phyloP scores from a whole-genome alignment of 2,888 invertebrate genomes.

The Papilio demoleus region DNA sequence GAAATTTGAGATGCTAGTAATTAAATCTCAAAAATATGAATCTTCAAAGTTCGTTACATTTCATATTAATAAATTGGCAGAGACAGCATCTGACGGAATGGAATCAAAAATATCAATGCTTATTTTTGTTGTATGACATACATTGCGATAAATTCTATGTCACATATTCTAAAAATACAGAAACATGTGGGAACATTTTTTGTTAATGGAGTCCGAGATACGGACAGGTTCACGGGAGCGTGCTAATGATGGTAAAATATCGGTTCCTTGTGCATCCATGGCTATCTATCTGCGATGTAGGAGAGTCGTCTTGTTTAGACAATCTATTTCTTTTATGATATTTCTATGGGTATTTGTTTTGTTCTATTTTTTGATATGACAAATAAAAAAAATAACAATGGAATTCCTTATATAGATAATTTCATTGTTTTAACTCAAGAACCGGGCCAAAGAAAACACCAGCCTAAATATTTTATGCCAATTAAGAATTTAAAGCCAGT shows the following conservation, averaged over 20 bases:
- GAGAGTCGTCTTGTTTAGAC: neutral
- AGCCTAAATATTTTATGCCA: constrained; percentile 1
- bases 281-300: neutral
- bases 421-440: neutral
- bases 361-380: neutral
- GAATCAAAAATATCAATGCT: neutral
- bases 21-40: neutral
- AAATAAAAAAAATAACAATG: neutral
- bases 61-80: neutral
- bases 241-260: constrained; percentile 21
- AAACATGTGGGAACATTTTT: neutral
- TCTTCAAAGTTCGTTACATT: neutral
- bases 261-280: constrained; percentile 1
- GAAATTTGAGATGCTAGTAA: no score
- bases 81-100: neutral
- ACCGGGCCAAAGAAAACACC: neutral
- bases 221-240: neutral
- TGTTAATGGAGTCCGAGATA: neutral
- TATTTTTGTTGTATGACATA: neutral
- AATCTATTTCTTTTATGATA: neutral
- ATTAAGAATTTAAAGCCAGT: constrained; percentile 9
- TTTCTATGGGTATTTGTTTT: neutral
- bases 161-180: neutral
- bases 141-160: neutral
- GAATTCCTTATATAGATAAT: neutral